Evolutionary conservation across 2,888 invertebrate species (phyloP), one percentile per base, ranked within the genome.

Genomic region (Mythimna ferrago): DNA sequence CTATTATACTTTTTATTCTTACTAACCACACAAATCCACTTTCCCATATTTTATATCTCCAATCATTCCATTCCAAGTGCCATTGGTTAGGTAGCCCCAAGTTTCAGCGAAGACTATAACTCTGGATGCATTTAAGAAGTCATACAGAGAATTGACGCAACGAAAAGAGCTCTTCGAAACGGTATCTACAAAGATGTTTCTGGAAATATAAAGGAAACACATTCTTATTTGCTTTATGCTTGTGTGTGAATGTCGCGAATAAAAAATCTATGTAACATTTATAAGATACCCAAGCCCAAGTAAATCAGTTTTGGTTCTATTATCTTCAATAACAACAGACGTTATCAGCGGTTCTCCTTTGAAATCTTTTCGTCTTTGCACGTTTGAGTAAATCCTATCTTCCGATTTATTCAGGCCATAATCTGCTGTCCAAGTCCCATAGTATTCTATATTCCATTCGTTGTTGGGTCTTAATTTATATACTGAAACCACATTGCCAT

Each of bases 81-180:
- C 93, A 72, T 95, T 95, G 3, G 80, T 85, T 2, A 80, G 80
- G 66, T 93, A 93, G 0, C 95, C 95, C 94, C 94, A 95, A 6
- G 88, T 90, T 0, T 92, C 84, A 16, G 89, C 87, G 60, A 89
- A 93, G 1, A 90, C 73, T 0, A 89, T 56, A 0, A 69, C 63
- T 58, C 78, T 80, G 0, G 92, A 89, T 1, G 94, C 94, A 74
- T 94, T 94, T 67, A 94, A 80, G 63, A 92, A 95, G 54, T 91
- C 87, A 67, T 89, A 93, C 3, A 94, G 71, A 2, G 89, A 88
- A 6, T 79, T 73, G 6, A 90, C 78, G 41, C 88, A 87, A 10
- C 89, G 90, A 65, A 86, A 90, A 3, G 89, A 85, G 16, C 85
- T 76, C 69, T 92, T 94, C 0, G 92, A 68, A 11, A 90, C 1